These are phyloP conservation scores for Apodemia duryi DNA, from an alignment of 2,888 invertebrate species.

Conservation along the genomic window DNA sequence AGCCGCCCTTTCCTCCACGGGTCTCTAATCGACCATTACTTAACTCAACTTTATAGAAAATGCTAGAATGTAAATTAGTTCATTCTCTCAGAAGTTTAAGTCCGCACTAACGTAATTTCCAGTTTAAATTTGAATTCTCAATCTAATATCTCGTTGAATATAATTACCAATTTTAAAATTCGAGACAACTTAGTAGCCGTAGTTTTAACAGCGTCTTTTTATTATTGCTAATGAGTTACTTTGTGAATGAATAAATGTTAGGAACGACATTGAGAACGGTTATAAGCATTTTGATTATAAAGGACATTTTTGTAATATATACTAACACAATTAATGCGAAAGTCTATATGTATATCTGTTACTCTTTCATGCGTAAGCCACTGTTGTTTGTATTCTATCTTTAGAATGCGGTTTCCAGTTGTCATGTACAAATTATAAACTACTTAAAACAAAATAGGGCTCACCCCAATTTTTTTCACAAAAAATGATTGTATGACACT, in stretches of 20 bases:
- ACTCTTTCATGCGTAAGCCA: no score
- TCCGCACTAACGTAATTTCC: slow-evolving; percentile 16
- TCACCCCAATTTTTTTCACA: no score
- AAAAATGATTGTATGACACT: no score
- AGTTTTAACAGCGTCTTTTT: neutral
- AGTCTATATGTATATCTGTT: no score
- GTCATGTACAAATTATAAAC: no score
- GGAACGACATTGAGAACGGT: neutral
- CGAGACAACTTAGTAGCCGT: neutral
- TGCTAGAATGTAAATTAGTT: slow-evolving; percentile 33
- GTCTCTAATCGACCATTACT: slow-evolving; percentile 27
- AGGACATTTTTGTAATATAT: no score
- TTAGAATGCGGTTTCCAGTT: no score
- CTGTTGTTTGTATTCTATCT: no score
- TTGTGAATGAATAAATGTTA: neutral
- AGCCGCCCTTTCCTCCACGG: slow-evolving; percentile 12
- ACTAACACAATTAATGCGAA: no score
- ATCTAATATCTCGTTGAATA: neutral
- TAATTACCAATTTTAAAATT: neutral
- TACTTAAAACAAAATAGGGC: no score
- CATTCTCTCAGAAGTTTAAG: slow-evolving; percentile 26
- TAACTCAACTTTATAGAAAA: slow-evolving; percentile 30
- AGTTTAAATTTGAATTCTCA: slow-evolving; percentile 11
- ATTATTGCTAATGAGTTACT: no score
- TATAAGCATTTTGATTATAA: no score